Evolutionary conservation across 2,888 invertebrate genomes (phyloP).

Genomic region (Eilema sororculum): DNA sequence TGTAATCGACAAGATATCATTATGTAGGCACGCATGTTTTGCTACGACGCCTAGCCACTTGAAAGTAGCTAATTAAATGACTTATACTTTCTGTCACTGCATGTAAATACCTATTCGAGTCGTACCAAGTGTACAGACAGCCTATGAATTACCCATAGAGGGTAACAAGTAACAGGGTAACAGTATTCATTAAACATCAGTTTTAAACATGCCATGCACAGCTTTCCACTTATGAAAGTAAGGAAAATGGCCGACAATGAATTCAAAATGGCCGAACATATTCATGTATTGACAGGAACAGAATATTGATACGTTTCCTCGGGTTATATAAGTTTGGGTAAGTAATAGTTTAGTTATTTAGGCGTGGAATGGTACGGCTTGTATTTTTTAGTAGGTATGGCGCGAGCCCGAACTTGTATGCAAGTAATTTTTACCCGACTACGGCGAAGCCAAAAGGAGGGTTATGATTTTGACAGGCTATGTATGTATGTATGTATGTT

Average conservation of each 20-base stretch:
- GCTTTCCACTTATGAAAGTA: slow-evolving; percentile 62
- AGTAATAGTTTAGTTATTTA: not conserved
- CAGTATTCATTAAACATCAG: slow-evolving; percentile 40
- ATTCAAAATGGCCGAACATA: slow-evolving; percentile 35
- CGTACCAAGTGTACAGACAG: slow-evolving; percentile 5
- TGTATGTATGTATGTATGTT: no score
- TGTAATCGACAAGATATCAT: no score
- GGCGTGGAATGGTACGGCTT: no score
- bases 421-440: no score
- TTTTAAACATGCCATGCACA: slow-evolving; percentile 40
- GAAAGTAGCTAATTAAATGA: slow-evolving; percentile 18
- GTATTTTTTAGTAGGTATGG: no score
- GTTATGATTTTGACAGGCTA: no score
- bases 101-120: slow-evolving; percentile 18
- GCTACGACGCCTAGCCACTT: not conserved
- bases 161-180: not conserved
- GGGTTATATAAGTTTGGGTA: slow-evolving; percentile 27
- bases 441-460: no score
- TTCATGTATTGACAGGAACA: slow-evolving; percentile 25
- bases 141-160: slow-evolving; percentile 14
- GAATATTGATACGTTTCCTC: slow-evolving; percentile 24
- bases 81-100: slow-evolving; percentile 5
- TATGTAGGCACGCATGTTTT: not conserved
- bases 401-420: no score
- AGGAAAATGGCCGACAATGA: slow-evolving; percentile 52